Evolutionary conservation across 2,113 vertebrate species (phyloP), one percentile per base, ranked within the genome.

Genomic region (Catharus fuscescens): DNA sequence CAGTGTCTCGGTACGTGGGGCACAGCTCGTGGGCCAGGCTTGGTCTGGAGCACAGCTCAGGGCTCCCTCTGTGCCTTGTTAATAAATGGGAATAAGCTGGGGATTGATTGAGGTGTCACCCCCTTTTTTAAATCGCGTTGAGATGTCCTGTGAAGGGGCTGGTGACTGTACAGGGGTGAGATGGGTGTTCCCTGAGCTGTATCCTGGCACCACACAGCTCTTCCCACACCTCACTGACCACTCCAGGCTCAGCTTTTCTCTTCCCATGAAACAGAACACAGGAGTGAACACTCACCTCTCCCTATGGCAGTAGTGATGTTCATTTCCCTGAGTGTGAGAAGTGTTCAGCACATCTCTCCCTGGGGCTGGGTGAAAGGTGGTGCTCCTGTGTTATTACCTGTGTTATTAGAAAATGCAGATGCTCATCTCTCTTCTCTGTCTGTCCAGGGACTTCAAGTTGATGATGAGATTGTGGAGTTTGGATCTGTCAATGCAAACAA

Each of bases 391-490:
- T 17, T 40, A 25, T 56, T 34, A 25, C 24, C 17, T 42, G 34
- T 25, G 45, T 56, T 36, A 36, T 36, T 67, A 70, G 29, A 67
- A 52, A 45, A 65, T 21, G 32, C 52, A 21, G 36, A 2, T 67
- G 23, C 38, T 77, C 36, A 77, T 44, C 13, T 38, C 10, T 50
- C 42, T 78, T 56, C 60, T 84, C 0, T 59, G 34, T 74, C 59
- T 84, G 36, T 47, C 36, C 70, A 99, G 99, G 99, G 99, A 8
- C 97, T 99, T 88, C 97, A 97, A 76, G 97, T 98, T 5, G 98
- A 98, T 25, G 99, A 99, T 48, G 98, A 99, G 97, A 97, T 99
- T 20, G 97, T 99, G 53, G 98, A 98, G 95, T 99, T 99, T 87
- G 99, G 99, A 76, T 99, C 99, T 16, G 98, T 99, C 29, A 99